phyloP scores from a whole-genome alignment of 2,797 vertebrate genomes.

The Salmo trutta region DNA sequence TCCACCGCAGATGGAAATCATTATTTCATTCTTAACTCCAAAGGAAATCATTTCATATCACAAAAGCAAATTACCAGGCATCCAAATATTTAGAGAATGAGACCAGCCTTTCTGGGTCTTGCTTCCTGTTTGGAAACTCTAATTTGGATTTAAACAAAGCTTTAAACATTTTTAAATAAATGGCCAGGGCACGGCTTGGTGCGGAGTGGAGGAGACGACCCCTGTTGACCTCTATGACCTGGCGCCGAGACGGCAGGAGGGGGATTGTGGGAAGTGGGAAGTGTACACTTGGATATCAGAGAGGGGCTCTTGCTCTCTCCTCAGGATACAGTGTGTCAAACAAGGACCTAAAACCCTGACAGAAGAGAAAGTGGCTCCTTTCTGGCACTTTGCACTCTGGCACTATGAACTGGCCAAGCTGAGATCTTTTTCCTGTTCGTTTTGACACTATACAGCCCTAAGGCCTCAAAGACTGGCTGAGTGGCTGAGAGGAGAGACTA shows the following conservation, averaged over 20 bases:
- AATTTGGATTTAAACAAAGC: slow-evolving; percentile 63
- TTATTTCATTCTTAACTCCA: slow-evolving; percentile 72
- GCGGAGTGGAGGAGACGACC: slow-evolving; percentile 18
- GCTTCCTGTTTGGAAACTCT: slow-evolving; percentile 60
- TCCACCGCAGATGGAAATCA: slow-evolving; percentile 60
- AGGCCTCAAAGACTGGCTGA: background rate
- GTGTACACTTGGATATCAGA: slow-evolving; percentile 52
- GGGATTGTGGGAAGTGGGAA: slow-evolving; percentile 37
- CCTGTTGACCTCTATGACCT: slow-evolving; percentile 58
- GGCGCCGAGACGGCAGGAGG: slow-evolving; percentile 24
- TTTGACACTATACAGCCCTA: background rate
- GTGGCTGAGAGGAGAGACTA: background rate
- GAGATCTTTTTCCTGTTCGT: slow-evolving; percentile 32
- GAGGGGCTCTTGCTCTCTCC: slow-evolving; percentile 17
- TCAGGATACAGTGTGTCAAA: slow-evolving; percentile 62
- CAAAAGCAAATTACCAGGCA: slow-evolving; percentile 71
- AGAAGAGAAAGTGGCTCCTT: slow-evolving; percentile 60
- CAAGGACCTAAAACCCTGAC: slow-evolving; percentile 43
- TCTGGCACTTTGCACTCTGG: slow-evolving; percentile 53
- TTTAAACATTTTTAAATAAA: slow-evolving; percentile 57
- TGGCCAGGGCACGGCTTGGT: slow-evolving; percentile 10
- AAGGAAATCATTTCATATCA: slow-evolving; percentile 70
- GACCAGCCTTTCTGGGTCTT: slow-evolving; percentile 35
- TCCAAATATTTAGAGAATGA: slow-evolving; percentile 72
- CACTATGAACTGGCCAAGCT: slow-evolving; percentile 41